phyloP scores from a whole-genome alignment of 1,140 invertebrate species.

The Steinernema feltiae region DNA sequence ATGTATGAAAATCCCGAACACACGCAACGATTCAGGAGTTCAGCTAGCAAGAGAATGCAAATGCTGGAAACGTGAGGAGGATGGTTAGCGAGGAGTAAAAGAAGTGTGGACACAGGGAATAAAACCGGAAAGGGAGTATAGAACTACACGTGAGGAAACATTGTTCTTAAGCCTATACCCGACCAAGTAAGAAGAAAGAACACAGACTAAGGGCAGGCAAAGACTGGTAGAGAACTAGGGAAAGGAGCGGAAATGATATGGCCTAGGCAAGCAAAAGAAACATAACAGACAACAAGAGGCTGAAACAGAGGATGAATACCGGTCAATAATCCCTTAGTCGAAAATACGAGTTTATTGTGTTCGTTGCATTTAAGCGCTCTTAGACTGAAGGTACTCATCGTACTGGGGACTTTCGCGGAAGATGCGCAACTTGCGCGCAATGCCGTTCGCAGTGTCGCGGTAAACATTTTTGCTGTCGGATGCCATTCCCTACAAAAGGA shows the following conservation, averaged over 20 bases:
- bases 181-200: neutral
- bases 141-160: too few species aligned
- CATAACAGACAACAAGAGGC: constrained; percentile 5
- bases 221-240: neutral
- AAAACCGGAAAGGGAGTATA: too few species aligned
- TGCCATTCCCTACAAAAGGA: constrained; percentile 32
- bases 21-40: neutral
- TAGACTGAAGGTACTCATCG: neutral
- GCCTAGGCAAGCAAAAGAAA: neutral
- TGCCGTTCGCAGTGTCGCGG: constrained; percentile 27
- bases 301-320: neutral
- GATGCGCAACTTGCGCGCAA: constrained; percentile 39
- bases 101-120: neutral
- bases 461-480: constrained; percentile 29
- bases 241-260: neutral
- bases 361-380: neutral
- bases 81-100: neutral
- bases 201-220: neutral
- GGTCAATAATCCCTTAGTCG: neutral
- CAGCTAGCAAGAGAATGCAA: neutral
- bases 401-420: constrained; percentile 20
- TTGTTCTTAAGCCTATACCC: too few species aligned
- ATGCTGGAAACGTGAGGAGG: neutral
- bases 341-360: neutral
- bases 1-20: neutral